Evolutionary conservation across 1,140 invertebrate genomes (phyloP).

Genomic region (Lepidostoma basale): DNA sequence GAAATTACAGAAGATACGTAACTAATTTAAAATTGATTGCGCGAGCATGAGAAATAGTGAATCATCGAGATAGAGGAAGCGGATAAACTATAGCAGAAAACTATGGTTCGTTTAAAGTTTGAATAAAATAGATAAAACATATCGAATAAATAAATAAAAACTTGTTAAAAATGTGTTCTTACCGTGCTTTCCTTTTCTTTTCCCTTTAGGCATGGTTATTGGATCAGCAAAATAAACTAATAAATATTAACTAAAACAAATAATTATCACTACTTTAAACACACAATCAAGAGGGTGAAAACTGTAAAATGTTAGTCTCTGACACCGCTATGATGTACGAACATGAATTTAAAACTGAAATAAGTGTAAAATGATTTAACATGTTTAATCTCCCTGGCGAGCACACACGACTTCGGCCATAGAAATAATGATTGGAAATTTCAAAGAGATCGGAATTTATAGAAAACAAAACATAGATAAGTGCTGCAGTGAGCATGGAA

Average conservation of each 20-base stretch:
- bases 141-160: too few species aligned
- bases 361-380: conserved; percentile 63
- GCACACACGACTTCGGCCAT: conserved; percentile 54
- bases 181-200: conserved; percentile 61
- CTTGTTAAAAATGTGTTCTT: too few species aligned
- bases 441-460: too few species aligned
- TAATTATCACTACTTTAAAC: conserved; percentile 57
- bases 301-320: conserved; percentile 61
- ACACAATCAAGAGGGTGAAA: conserved; percentile 62
- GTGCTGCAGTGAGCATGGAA: neutral
- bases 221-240: conserved; percentile 42
- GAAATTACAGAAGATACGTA: too few species aligned
- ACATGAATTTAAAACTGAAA: conserved; percentile 62
- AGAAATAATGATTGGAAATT: too few species aligned
- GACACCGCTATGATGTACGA: conserved; percentile 56
- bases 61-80: too few species aligned
- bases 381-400: conserved; percentile 61
- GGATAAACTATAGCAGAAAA: too few species aligned
- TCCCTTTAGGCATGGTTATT: conserved; percentile 60
- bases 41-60: too few species aligned
- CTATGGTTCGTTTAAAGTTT: too few species aligned
- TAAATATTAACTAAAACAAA: conserved; percentile 59
- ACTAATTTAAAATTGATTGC: too few species aligned
- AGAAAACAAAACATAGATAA: too few species aligned
- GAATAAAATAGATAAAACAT: too few species aligned